Base-by-base conservation (phyloP, 2,888 invertebrate species). In the Hecatera dysodea region DNA sequence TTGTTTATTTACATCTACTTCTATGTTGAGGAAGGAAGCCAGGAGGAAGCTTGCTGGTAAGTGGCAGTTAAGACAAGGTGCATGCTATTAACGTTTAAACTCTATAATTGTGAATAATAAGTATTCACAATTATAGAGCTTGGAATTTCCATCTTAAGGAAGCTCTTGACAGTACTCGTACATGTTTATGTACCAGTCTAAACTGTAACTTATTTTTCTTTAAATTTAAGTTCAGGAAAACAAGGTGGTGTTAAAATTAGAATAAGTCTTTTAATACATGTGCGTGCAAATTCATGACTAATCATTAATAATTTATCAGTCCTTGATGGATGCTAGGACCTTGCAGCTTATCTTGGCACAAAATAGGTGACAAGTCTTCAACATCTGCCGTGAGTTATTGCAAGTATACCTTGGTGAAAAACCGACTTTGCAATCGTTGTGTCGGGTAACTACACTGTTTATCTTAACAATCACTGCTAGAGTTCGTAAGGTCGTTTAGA, bases 1-100 rank as follows among this genome's bases (percentile, higher is more conserved):
- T 63, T 55, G 36, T 64, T 60, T 67, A 75, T 80, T 56, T 64
- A 75, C 27, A 29, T 19, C 22, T 42, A 50, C 42, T 33, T 65
- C 39, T 46, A 59, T 52, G 27, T 33, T 39, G 27, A 65, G 71
- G 46, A 71, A 64, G 82, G 60, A 63, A 75, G 56, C 17, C 12
- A 33, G 52, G 44, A 62, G 52, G 48, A 67, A 57, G 27, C 48
- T 48, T 1, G 60, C 19, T 55, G 46, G 27, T 55, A 19, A 48
- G 50, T 50, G 33, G 48, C 39, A 39, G 61, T 69, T 76, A 57
- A 57, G 29, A 42, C 56, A 60, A 53, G 29, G 46, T 46, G 48
- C n/a, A 17, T 9, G 42, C 46, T 57, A 55, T 56, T 67, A 60
- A 6, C 12, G 56, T 57, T 76, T 76, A n/a, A n/a, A 46, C 27